A percentile compares a stretch with the other conserved stretches of the same genome.
These are phyloP conservation scores for Microtus montanus DNA, from an alignment of 2,113 vertebrate genomes.

Conservation along the genomic window DNA sequence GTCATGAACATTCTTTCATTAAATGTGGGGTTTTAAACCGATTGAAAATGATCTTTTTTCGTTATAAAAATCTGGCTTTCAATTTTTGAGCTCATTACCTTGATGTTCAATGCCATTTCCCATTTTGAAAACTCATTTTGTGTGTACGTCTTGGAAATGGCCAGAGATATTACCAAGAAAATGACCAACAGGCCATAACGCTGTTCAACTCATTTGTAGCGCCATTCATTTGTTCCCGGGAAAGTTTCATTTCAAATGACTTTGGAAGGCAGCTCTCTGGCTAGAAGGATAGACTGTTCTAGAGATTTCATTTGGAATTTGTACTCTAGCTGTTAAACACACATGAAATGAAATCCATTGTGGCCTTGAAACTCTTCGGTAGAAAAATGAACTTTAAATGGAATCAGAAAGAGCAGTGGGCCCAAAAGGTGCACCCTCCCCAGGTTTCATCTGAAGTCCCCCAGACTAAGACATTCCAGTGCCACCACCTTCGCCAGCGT, in stretches of 20 bases:
- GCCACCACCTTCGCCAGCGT: background rate
- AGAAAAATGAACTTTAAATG: conserved; percentile 10
- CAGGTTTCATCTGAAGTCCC: background rate
- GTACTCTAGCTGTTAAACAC: conserved; percentile 14
- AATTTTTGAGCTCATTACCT: conserved; percentile 62
- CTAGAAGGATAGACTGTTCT: background rate
- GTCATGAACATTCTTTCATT: conserved; percentile 51
- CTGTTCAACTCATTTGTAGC: conserved; percentile 10
- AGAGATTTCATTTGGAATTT: conserved; percentile 43
- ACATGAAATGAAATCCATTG: background rate
- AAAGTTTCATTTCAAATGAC: conserved; percentile 43
- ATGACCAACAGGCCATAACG: conserved; percentile 61
- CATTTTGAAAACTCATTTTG: conserved; percentile 70
- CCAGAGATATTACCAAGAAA: conserved; percentile 63
- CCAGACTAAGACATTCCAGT: background rate
- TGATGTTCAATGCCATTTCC: conserved; percentile 65
- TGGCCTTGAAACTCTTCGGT: conserved; percentile 17
- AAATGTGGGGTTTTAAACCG: conserved; percentile 38
- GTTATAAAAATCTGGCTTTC: conserved; percentile 61
- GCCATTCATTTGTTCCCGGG: conserved; percentile 39
- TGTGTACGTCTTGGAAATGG: conserved; percentile 65
- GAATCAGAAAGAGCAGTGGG: conserved; percentile 15
- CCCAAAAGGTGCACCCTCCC: background rate
- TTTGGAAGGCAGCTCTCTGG: conserved; percentile 17
- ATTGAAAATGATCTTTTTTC: conserved; percentile 47